These are phyloP conservation scores for Apeira syringaria DNA, from an alignment of 2,888 invertebrate species.

Conservation along the genomic window DNA sequence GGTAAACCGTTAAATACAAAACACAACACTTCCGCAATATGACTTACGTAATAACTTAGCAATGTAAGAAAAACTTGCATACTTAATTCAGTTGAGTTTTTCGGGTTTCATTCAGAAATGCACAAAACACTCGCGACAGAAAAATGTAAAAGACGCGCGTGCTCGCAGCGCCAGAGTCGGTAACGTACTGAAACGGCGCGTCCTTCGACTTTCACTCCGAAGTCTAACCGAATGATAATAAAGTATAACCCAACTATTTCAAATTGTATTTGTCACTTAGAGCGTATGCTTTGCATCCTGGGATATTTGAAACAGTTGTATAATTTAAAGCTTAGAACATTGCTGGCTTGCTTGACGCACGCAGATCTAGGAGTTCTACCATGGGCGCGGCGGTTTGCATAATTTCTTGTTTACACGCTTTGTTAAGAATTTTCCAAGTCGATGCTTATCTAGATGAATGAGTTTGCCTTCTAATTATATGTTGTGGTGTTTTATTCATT, in stretches of 20 bases:
- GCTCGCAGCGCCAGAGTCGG: slow-evolving; percentile 40
- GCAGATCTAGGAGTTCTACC: slow-evolving; percentile 7
- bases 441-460: slow-evolving; percentile 40
- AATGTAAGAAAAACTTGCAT: slow-evolving; percentile 58
- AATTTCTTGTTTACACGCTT: slow-evolving; percentile 37
- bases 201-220: slow-evolving; percentile 77
- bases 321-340: slow-evolving; percentile 21
- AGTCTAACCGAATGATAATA: slow-evolving; percentile 60
- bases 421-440: slow-evolving; percentile 45
- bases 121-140: slow-evolving; percentile 27
- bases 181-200: slow-evolving; percentile 57
- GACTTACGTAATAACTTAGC: slow-evolving; percentile 42
- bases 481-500: slow-evolving; percentile 22
- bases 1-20: slow-evolving; percentile 31
- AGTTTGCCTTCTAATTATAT: slow-evolving; percentile 40
- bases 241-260: slow-evolving; percentile 39
- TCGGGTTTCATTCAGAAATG: slow-evolving; percentile 31
- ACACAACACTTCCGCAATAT: slow-evolving; percentile 42
- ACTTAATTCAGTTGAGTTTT: slow-evolving; percentile 64
- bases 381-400: slow-evolving; percentile 39
- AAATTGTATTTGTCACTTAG: slow-evolving; percentile 14
- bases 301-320: slow-evolving; percentile 7
- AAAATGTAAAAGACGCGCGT: slow-evolving; percentile 17
- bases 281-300: slow-evolving; percentile 16
- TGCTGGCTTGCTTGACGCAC: slow-evolving; percentile 15